A percentile compares a stretch with the other conserved stretches of the same genome.
Conservation (phyloP, 2,113 vertebrate species). For the Panurus biarmicus region DNA sequence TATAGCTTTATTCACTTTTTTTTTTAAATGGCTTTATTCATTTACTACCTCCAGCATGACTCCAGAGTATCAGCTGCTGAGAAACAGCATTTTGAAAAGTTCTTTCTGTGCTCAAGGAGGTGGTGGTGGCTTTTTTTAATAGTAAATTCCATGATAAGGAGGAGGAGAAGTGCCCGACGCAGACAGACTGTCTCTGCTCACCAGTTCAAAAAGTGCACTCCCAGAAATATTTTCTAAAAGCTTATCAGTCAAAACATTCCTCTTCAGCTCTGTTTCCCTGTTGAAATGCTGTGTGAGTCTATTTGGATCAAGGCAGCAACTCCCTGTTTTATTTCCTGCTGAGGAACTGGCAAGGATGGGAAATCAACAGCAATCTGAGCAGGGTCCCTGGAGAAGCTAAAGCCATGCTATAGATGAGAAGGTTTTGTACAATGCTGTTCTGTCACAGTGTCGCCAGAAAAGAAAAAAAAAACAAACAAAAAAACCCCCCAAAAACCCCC, state of each 20-base stretch:
- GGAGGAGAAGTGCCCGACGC: constrained; percentile 26
- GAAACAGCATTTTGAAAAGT: constrained; percentile 54
- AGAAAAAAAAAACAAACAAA: not conserved
- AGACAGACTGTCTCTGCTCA: constrained; percentile 66
- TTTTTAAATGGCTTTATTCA: constrained; percentile 32
- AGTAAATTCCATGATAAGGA: constrained; percentile 59
- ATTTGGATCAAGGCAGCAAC: constrained; percentile 2
- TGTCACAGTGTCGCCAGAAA: not conserved
- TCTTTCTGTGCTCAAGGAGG: constrained; percentile 51
- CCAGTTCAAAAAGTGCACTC: constrained; percentile 61
- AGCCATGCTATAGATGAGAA: not conserved
- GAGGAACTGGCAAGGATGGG: not conserved
- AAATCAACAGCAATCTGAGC: not conserved
- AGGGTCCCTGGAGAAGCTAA: not conserved
- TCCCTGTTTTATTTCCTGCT: constrained; percentile 35
- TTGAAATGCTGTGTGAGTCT: not conserved
- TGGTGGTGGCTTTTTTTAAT: not conserved
- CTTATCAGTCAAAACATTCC: constrained; percentile 64
- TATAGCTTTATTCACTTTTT: constrained; percentile 31
- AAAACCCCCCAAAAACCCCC: not conserved
- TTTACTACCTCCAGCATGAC: constrained; percentile 25
- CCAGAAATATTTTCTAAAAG: constrained; percentile 62
- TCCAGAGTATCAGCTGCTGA: constrained; percentile 28
- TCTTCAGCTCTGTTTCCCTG: constrained; percentile 17
- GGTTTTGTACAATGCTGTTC: not conserved